Evolutionary conservation across 2,797 vertebrate species (phyloP), one percentile per base, ranked within the genome.

Genomic region (Diceros bicornis): DNA sequence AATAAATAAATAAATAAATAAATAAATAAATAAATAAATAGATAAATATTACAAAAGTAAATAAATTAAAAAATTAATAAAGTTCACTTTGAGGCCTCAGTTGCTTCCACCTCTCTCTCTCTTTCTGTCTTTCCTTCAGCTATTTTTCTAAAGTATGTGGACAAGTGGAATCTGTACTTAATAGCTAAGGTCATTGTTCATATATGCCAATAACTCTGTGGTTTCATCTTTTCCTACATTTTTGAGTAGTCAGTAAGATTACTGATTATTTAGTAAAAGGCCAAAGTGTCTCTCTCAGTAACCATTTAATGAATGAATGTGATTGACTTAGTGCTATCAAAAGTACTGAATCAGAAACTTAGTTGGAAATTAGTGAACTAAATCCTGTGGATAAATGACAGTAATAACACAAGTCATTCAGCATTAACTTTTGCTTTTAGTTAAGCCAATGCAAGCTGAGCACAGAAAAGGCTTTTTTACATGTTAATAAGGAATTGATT

Each of bases 401-500:
- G 7, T 78, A 68, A 57, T 41, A 78, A 14, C 41, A 29, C 2
- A 11, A 74, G 5, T 69, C 37, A 74, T 23, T 82, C n/a, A 72
- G 23, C 6, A 4, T 34, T 83, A 71, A 96, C 41, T 6, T 72
- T 89, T 83, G 44, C 62, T 59, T 97, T 96, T 75, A 69, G 64
- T 88, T 57, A 96, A 95, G 17, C n/a, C 66, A 69, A 32, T 66
- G 34, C 25, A 93, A 95, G 25, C 50, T 27, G 21, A 97, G 77
- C 27, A 87, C 13, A 93, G 59, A 84, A 94, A 71, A 81, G 4
- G 4, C 16, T 9, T 89, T 89, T 83, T 52, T 37, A 23, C 44
- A 44, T 82, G 47, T 83, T 91, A 91, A 78, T 88, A 94, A 95
- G 44, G 61, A 91, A 90, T 62, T 74, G 37, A 83, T 90, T 92